phyloP scores from a whole-genome alignment of 1,140 invertebrate species.

The Drosophila melanogaster region Release_6_plus_ISO1_MT NT_033777.3:14366001-14366500 shows the following conservation, averaged over 20 bases:
- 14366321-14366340: slow-evolving; percentile 7
- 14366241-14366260: slow-evolving; percentile 40
- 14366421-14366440: slow-evolving; percentile 9
- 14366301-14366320: slow-evolving; percentile 22
- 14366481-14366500: slow-evolving; percentile 2
- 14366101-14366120: slow-evolving; percentile 39
- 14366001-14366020: slow-evolving; percentile 14
- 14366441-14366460: slow-evolving; percentile 35
- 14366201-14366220: slow-evolving; percentile 18
- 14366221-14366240: slow-evolving; percentile 34
- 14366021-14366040: slow-evolving; percentile 38
- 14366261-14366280: slow-evolving; percentile 43
- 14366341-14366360: slow-evolving; percentile 58
- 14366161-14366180: slow-evolving; percentile 43
- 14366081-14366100: slow-evolving; percentile 46
- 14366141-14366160: slow-evolving; percentile 31
- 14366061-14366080: slow-evolving; percentile 48
- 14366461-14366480: slow-evolving; percentile 29
- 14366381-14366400: slow-evolving; percentile 49
- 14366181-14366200: slow-evolving; percentile 10
- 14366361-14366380: slow-evolving; percentile 61
- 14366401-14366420: slow-evolving; percentile 23
- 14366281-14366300: slow-evolving; percentile 32
- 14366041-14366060: slow-evolving; percentile 28
- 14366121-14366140: slow-evolving; percentile 51